Conservation (phyloP, 2,113 vertebrate species). For the Apaloderma vittatum region DNA sequence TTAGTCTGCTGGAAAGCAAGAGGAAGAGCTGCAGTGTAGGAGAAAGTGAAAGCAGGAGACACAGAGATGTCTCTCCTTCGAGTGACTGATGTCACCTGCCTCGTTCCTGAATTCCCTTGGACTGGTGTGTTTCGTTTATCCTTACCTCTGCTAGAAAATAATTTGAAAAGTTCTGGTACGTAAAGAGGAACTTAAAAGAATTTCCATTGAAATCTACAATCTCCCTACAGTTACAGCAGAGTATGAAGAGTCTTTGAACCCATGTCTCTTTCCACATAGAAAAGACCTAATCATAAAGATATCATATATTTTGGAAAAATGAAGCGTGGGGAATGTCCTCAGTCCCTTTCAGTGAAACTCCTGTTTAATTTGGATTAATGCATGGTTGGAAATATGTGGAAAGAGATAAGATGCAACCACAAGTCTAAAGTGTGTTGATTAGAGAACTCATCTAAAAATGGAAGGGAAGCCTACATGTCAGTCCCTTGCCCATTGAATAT, state of each 20-base stretch:
- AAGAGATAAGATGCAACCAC: background rate
- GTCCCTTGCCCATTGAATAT: background rate
- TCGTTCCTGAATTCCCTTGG: background rate
- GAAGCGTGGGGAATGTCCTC: background rate
- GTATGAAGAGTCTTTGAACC: background rate
- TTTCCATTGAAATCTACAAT: background rate
- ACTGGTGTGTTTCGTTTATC: background rate
- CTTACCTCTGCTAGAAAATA: background rate
- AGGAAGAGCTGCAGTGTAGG: background rate
- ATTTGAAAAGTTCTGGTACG: background rate
- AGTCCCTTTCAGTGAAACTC: background rate
- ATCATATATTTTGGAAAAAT: background rate
- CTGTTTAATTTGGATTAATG: background rate
- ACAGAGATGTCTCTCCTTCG: background rate
- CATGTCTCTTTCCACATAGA: background rate
- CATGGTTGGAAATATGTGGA: background rate
- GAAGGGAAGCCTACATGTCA: background rate
- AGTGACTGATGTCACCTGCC: background rate
- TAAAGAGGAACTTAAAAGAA: background rate
- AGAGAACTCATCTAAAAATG: background rate
- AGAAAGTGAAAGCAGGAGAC: background rate
- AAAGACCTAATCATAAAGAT: background rate
- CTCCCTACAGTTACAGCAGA: background rate
- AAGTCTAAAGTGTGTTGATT: background rate
- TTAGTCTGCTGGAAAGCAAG: background rate